A percentile compares a stretch with the other conserved stretches of the same genome.
Conservation (phyloP, 2,113 vertebrate genomes). For the Poecile atricapillus region DNA sequence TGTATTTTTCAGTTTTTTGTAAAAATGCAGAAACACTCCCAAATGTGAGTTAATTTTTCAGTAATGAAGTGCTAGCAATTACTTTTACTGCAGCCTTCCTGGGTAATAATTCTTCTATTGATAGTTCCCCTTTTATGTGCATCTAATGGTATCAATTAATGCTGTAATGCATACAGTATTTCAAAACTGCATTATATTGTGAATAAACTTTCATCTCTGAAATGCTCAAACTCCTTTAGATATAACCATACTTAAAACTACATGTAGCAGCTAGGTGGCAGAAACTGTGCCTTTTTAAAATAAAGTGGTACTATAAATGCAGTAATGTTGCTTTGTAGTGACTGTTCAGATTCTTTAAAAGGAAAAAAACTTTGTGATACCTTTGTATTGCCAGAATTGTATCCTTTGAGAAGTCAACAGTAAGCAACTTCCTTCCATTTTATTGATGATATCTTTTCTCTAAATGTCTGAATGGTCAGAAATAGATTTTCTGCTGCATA, state of each 20-base stretch:
- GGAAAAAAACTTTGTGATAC: background rate
- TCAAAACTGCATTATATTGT: background rate
- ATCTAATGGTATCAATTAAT: background rate
- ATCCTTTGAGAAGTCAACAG: background rate
- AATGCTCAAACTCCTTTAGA: background rate
- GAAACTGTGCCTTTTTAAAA: constrained; percentile 11
- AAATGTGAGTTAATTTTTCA: background rate
- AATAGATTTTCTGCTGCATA: background rate
- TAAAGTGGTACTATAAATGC: background rate
- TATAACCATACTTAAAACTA: background rate
- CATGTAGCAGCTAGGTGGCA: constrained; percentile 51
- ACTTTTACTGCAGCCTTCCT: background rate
- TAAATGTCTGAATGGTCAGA: background rate
- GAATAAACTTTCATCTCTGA: background rate
- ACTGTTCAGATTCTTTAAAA: background rate
- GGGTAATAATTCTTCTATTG: background rate
- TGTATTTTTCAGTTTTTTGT: background rate
- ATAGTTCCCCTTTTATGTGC: background rate
- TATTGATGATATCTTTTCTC: background rate
- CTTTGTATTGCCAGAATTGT: background rate
- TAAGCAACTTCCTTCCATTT: background rate
- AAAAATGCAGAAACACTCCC: background rate
- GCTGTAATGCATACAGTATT: background rate
- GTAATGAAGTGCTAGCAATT: background rate
- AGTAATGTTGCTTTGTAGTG: background rate